Conservation (phyloP, 2,888 invertebrate genomes). For the Ochropleura leucogaster region DNA sequence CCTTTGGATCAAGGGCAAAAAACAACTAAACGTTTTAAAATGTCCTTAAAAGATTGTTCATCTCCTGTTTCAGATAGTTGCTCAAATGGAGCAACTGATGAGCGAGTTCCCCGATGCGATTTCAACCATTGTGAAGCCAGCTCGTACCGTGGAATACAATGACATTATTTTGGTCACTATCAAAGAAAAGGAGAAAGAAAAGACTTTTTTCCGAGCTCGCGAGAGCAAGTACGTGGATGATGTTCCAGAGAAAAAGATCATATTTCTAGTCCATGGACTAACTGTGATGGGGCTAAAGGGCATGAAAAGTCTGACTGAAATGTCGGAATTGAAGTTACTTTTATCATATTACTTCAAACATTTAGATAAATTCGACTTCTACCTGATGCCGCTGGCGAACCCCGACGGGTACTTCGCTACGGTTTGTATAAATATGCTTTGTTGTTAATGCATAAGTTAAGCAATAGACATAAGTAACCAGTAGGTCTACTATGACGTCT, state of each 20-base stretch:
- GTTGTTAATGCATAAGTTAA: not conserved
- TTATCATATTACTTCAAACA: slow-evolving; percentile 76
- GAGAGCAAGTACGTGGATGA: slow-evolving; percentile 78
- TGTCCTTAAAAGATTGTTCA: too few species aligned
- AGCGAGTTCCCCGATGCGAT: slow-evolving; percentile 69
- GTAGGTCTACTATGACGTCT: too few species aligned
- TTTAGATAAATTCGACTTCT: slow-evolving; percentile 84
- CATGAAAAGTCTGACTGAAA: slow-evolving; percentile 63
- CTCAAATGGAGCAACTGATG: slow-evolving; percentile 68
- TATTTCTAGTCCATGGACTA: slow-evolving; percentile 84
- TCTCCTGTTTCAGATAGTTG: slow-evolving; percentile 70
- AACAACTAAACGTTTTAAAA: too few species aligned
- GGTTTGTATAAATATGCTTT: slow-evolving; percentile 31
- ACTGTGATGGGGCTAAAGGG: slow-evolving; percentile 74
- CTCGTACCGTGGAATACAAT: slow-evolving; percentile 80
- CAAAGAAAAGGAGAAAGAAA: slow-evolving; percentile 52
- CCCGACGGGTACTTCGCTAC: slow-evolving; percentile 78
- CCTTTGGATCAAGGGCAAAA: too few species aligned
- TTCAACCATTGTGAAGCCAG: slow-evolving; percentile 72
- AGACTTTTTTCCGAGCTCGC: slow-evolving; percentile 68
- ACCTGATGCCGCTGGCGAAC: slow-evolving; percentile 83
- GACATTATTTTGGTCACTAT: slow-evolving; percentile 80
- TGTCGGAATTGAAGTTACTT: slow-evolving; percentile 65
- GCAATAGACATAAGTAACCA: too few species aligned
- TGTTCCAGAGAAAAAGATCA: slow-evolving; percentile 78